Evolutionary conservation across 1,140 invertebrate species (phyloP).

Genomic region (Ceratoteleas bidentatus): DNA sequence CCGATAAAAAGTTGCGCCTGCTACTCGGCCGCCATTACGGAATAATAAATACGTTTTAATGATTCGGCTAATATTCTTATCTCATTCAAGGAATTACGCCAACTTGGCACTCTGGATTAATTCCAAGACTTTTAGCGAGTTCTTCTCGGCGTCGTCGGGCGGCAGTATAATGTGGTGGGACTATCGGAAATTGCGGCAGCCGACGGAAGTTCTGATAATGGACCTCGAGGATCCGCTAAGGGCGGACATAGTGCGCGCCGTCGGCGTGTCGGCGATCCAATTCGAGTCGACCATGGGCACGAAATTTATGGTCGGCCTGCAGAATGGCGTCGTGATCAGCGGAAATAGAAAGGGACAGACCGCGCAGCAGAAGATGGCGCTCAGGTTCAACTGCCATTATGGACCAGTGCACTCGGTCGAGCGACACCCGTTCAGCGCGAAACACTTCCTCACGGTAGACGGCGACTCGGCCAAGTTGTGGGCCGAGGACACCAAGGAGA

Average conservation of each 20-base stretch:
- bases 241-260: constrained; percentile 85
- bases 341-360: constrained; percentile 89
- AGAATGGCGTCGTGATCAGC: constrained; percentile 86
- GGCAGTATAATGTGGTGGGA: constrained; percentile 91
- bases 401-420: constrained; percentile 91
- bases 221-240: constrained; percentile 85
- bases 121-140: constrained; percentile 91
- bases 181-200: constrained; percentile 89
- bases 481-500: constrained; percentile 94
- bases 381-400: constrained; percentile 88
- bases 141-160: constrained; percentile 93
- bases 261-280: constrained; percentile 90
- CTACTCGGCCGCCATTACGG: constrained; percentile 1
- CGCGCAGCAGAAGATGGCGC: constrained; percentile 87
- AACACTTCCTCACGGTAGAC: constrained; percentile 94
- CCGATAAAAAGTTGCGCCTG: background rate
- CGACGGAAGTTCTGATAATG: constrained; percentile 89
- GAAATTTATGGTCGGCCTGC: constrained; percentile 76
- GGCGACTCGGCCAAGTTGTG: constrained; percentile 94
- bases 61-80: constrained; percentile 37
- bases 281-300: constrained; percentile 94
- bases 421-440: constrained; percentile 91
- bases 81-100: constrained; percentile 83
- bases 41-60: constrained; percentile 37
- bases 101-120: constrained; percentile 89